phyloP scores from a whole-genome alignment of 2,797 vertebrate genomes.

The Macropus fuliginosus region DNA sequence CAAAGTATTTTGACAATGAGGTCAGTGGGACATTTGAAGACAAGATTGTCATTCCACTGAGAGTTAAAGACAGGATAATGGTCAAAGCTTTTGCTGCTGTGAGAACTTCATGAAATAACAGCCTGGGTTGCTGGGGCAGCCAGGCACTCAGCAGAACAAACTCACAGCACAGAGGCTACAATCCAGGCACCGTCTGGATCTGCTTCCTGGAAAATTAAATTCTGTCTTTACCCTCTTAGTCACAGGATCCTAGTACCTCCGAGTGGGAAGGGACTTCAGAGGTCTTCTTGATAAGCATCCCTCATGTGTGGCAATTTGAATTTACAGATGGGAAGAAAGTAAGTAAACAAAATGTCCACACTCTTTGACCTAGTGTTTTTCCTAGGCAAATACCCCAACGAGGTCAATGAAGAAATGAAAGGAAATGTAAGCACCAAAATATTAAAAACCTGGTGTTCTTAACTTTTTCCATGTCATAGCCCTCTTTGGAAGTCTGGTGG shows the following conservation, averaged over 20 bases:
- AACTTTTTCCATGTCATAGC: neutral
- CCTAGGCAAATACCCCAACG: neutral
- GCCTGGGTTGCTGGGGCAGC: neutral
- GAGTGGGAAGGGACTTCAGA: neutral
- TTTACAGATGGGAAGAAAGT: neutral
- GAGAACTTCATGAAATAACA: neutral
- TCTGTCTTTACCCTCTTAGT: neutral
- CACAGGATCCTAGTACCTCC: neutral
- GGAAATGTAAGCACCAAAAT: neutral
- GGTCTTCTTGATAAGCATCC: neutral
- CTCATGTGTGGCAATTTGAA: neutral
- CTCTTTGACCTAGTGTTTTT: neutral
- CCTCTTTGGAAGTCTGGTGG: neutral
- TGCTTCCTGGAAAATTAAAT: neutral
- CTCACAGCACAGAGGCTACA: neutral
- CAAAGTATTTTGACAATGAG: neutral
- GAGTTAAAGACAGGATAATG: neutral
- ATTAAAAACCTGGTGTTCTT: neutral
- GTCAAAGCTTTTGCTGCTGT: neutral
- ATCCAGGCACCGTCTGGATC: neutral
- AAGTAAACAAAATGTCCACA: neutral
- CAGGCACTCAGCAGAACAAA: neutral
- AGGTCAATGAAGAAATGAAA: neutral
- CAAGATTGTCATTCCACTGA: neutral
- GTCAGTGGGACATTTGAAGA: neutral